Evolutionary conservation across 2,113 vertebrate genomes (phyloP).

Genomic region (Rissa tridactyla): DNA sequence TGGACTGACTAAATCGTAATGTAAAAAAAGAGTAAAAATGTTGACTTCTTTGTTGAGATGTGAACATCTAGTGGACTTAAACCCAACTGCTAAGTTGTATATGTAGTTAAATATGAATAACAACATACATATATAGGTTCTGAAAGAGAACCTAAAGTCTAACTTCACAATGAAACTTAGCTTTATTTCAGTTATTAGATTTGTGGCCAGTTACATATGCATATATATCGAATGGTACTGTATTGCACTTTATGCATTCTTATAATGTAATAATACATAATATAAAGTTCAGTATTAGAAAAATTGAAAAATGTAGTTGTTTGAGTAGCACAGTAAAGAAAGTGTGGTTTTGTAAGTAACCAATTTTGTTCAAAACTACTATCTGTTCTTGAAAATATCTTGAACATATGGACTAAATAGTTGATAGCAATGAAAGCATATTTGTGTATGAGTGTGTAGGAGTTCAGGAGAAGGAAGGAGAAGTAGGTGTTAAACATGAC

Average conservation of each 20-base stretch:
- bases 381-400: neutral
- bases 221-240: neutral
- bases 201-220: neutral
- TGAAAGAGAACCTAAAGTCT: neutral
- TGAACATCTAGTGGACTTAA: neutral
- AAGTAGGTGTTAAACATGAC: conserved; percentile 45
- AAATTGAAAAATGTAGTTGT: neutral
- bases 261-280: neutral
- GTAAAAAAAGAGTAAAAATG: neutral
- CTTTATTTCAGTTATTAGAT: neutral
- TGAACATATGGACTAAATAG: conserved; percentile 15
- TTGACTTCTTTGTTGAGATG: neutral
- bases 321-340: neutral
- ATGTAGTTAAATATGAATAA: neutral
- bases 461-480: conserved; percentile 12
- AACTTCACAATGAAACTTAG: neutral
- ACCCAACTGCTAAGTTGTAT: neutral
- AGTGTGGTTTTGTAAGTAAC: neutral
- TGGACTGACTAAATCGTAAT: neutral
- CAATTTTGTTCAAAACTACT: neutral
- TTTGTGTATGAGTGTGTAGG: conserved; percentile 31
- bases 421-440: neutral
- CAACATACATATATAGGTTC: neutral
- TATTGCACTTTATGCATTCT: neutral
- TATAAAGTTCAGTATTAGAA: neutral